Base-by-base conservation (phyloP, 2,797 vertebrate species). In the Pteropus rufus region DNA sequence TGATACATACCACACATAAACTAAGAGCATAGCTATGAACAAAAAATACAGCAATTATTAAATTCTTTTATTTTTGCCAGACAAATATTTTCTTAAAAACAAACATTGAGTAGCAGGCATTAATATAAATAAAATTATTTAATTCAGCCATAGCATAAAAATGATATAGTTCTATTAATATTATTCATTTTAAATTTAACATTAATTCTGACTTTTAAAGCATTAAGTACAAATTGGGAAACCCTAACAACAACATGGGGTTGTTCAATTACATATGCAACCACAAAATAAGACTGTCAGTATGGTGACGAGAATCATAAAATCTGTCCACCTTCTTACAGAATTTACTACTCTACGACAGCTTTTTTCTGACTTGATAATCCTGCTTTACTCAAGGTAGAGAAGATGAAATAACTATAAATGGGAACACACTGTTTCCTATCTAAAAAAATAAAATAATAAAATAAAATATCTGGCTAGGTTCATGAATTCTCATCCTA, bases 171-270 rank as follows among this genome's bases (percentile, higher is more conserved):
- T 95, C 24, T 80, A 44, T 79, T 94, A 49, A 46, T 75, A 70
- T 24, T 60, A 6, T 58, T 77, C 14, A 70, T 64, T 91, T 97
- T 65, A 70, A 94, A 73, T 65, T 89, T 36, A 79, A 39, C 52
- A 65, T 79, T 73, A 88, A 64, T 89, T 93, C 36, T 88, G 49
- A 84, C 7, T 84, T 69, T 90, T 81, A 34, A 85, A 93, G 23
- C 52, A n/a, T 1, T 80, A 72, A 81, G 15, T 23, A 23, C 23
- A 60, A 90, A 64, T 34, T 56, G 54, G 84, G 52, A 58, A 65
- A 60, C 21, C 23, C 36, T 85, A 67, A 70, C 31, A 34, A 65
- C 18, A 84, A 36, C 46, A 34, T 19, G 26, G 6, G n/a, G 0
- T 58, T 56, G 10, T 79, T 95, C 41, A 84, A 21, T 29, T 64